Evolutionary conservation across 2,888 invertebrate species (phyloP), one percentile per base, ranked within the genome.

Genomic region (Drosophila melanosoma): DNA sequence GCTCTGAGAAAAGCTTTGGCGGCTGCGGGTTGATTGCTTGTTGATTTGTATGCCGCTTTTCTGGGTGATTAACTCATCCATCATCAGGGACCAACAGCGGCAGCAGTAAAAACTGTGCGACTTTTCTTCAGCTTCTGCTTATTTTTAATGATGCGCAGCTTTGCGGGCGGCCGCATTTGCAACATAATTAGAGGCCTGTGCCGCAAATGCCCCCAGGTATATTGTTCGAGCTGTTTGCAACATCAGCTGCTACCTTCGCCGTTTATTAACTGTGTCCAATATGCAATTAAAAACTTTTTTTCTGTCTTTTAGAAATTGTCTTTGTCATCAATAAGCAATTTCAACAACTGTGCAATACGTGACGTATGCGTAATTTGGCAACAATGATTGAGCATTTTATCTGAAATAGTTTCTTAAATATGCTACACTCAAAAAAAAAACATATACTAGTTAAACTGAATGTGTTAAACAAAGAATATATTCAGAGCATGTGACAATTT

Each of bases 31-130:
- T 71, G 72, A 73, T 74, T 75, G 72, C 71, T 74, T 76, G 90
- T 85, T 85, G 85, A 85, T 85, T 85, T 85, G 89, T 85, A 81
- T 81, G 78, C 64, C 76, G 86, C 89, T 85, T 85, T 85, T 88
- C 86, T 90, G 90, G 90, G 72, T 85, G 90, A 85, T 85, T 85
- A 85, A 88, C 88, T 86, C 90, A 85, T 85, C 73, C 89, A 78
- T 85, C 90, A 85, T n/a, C n/a, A n/a, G 23, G 78, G 45, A 32
- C 52, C 62, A n/a, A 32, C 40, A 17, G 42, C 17, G 12, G n/a
- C 51, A 69, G 29, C 42, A 48, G 65, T 40, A 61, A 74, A 78
- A 62, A 63, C 52, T 38, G 32, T 26, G 26, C 57, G n/a, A 54
- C 54, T 65, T 29, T 63, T 20, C 33, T 36, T 26, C 33, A 20